These are phyloP conservation scores for Andrena fulva DNA, from an alignment of 2,888 invertebrate species.

Conservation along the genomic window DNA sequence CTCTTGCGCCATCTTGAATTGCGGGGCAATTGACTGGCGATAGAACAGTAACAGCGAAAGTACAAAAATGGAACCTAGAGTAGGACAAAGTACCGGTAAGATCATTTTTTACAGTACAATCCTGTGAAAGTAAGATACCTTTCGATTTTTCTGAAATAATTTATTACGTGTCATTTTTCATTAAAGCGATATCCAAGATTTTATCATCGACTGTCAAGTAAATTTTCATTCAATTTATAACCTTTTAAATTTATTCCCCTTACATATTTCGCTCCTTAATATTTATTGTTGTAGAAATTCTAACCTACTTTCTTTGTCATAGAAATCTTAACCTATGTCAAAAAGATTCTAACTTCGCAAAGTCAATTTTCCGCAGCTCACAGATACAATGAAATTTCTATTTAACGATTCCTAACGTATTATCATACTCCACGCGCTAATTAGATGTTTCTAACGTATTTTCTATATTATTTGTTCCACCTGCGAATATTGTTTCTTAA, in stretches of 20 bases:
- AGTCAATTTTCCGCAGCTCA: background rate
- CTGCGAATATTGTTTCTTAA: background rate
- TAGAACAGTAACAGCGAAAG: conserved; percentile 27
- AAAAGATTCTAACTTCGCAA: conserved; percentile 27
- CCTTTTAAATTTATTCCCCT: background rate
- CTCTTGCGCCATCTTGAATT: conserved; percentile 48
- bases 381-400: background rate
- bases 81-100: conserved; percentile 40
- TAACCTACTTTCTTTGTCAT: background rate
- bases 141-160: background rate
- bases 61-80: conserved; percentile 38
- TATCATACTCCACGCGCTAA: too few relatives aligned
- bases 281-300: background rate
- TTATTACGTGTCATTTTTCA: background rate
- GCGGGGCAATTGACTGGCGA: conserved; percentile 5
- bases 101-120: background rate
- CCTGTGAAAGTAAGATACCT: background rate
- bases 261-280: background rate
- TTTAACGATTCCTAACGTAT: background rate
- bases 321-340: background rate
- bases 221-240: background rate
- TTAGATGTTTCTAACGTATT: background rate
- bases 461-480: background rate
- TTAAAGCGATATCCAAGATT: background rate
- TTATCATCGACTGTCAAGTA: background rate